Conservation (phyloP, 2,113 vertebrate genomes). For the Theristicus caerulescens region DNA sequence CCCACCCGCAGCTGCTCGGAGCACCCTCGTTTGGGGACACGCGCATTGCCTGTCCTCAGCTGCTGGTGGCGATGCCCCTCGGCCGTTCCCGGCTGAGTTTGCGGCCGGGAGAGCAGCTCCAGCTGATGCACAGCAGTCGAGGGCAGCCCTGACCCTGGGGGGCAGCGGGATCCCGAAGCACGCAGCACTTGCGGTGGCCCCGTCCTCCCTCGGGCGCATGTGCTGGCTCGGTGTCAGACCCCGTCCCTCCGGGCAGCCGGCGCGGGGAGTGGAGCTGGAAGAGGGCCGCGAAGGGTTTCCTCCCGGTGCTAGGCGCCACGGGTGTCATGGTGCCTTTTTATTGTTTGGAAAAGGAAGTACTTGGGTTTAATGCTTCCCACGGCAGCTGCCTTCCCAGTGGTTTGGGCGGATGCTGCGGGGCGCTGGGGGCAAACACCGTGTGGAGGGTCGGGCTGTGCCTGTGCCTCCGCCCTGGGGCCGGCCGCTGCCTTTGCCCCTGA, state of each 20-base stretch:
- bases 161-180: background rate
- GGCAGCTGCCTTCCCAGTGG: background rate
- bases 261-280: background rate
- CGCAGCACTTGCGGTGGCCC: accelerated
- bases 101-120: accelerated
- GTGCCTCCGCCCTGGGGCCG: accelerated
- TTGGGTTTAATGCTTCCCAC: slow-evolving; percentile 68
- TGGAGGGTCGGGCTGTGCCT: background rate
- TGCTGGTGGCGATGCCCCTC: accelerated
- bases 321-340: slow-evolving; percentile 2
- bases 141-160: accelerated
- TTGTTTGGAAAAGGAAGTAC: slow-evolving; percentile 75
- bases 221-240: accelerated
- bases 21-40: accelerated
- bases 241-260: accelerated
- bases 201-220: accelerated
- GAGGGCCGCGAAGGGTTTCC: background rate
- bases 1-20: background rate
- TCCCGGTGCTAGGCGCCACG: background rate
- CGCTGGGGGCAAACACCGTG: background rate
- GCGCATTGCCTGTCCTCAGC: accelerated
- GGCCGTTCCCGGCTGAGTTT: accelerated
- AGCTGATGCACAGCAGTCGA: accelerated
- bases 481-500: background rate
- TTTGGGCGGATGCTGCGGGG: background rate